Base-by-base conservation (phyloP, 35 echinoderm and acorn worm species). In the Hemicentrotus pulcherrimus region DNA sequence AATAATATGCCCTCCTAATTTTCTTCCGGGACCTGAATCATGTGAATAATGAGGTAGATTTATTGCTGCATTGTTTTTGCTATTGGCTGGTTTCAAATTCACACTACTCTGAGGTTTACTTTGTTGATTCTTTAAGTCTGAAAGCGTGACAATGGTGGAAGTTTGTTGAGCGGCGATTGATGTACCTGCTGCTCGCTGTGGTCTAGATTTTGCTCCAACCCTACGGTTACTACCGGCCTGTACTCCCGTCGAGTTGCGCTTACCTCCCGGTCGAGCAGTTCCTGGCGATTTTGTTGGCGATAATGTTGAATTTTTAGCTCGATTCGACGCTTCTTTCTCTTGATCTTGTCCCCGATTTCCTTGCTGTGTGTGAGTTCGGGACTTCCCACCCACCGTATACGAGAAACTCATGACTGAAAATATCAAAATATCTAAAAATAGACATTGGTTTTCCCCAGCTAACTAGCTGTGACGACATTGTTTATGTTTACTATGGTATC, bases 251-350 rank as follows among this genome's bases (percentile, higher is more conserved):
- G 22, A 78, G 24, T n/a, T 78, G 65, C 65, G 35, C 35, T 41
- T 41, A 41, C 35, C 35, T 41, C 35, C 35, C 3, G 35, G 35
- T 41, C 35, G 35, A 78, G 6, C 22, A 78, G 65, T 78, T 28
- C 22, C 65, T 78, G 65, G 65, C 22, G 65, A 78, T 78, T 78
- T 78, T 22, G 65, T 78, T 78, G 19, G 19, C 65, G 65, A 78
- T 78, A 78, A 78, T 78, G 65, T 78, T 78, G 65, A 78, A 78
- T 22, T 78, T 78, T 78, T 78, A 78, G 65, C 65, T 78, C 65
- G 19, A n/a, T 78, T 78, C n/a, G 5, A 28, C 65, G n/a, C 65
- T 22, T 28, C 65, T 78, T 78, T 78, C 19, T 22, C 65, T 28
- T n/a, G 65, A 78, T 78, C 65, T 78, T 22, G 22, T 78, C 19